Conservation (phyloP, 23 tunicate genomes). For the Oikopleura albicans region DNA sequence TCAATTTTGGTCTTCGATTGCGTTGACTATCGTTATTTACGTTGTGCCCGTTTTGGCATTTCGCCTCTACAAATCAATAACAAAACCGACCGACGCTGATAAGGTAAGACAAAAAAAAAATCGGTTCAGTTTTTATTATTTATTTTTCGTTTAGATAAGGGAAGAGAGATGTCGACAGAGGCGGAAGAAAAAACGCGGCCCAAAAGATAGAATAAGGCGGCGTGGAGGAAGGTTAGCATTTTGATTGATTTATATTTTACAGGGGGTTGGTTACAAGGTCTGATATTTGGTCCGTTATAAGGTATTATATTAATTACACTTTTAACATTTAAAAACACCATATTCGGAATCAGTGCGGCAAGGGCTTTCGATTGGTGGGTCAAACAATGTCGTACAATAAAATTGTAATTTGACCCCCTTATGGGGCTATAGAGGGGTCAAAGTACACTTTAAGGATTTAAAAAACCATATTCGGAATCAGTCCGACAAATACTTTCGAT, state of each 20-base stretch:
- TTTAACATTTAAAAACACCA: no score
- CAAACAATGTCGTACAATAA: no score
- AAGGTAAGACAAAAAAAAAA: background rate
- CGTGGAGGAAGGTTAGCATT: background rate
- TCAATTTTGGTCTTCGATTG: background rate
- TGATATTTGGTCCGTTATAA: no score
- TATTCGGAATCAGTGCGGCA: no score
- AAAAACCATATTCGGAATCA: background rate
- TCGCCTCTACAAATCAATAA: background rate
- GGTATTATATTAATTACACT: no score
- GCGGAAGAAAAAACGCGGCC: background rate
- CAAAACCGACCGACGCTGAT: conserved; percentile 14
- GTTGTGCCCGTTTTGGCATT: background rate
- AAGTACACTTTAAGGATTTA: no score
- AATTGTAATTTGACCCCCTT: no score
- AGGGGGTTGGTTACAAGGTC: no score
- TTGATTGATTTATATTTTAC: no score
- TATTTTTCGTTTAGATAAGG: background rate
- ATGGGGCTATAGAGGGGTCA: no score
- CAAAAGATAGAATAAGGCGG: background rate
- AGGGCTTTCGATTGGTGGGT: no score
- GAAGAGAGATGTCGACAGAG: background rate
- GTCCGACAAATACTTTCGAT: no score
- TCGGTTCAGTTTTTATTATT: background rate
- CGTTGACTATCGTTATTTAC: background rate